Conservation (phyloP, 2,888 invertebrate species). For the Cheilosia scutellata region DNA sequence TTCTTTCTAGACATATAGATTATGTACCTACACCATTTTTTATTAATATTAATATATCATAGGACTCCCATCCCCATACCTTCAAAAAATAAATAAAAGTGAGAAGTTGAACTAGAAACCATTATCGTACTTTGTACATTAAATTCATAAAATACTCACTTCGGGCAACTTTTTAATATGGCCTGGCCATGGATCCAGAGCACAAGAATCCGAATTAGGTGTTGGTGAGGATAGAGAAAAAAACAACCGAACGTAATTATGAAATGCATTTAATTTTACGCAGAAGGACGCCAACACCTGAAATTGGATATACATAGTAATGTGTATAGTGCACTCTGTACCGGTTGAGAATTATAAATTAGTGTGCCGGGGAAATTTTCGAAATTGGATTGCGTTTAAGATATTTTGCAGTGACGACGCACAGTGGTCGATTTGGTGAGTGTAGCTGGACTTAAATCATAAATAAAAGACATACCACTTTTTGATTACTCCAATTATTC, state of each 20-base stretch:
- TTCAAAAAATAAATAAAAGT: neutral
- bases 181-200: conserved; percentile 26
- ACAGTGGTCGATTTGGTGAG: too few relatives aligned
- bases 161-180: neutral
- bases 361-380: conserved; percentile 44
- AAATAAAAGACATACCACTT: too few relatives aligned
- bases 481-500: too few relatives aligned
- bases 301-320: conserved; percentile 26
- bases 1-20: conserved; percentile 12
- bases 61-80: neutral
- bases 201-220: conserved; percentile 43
- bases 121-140: conserved; percentile 30
- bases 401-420: conserved; percentile 45
- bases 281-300: conserved; percentile 58
- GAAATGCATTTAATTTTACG: conserved; percentile 72
- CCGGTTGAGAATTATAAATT: conserved; percentile 51
- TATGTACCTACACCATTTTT: neutral
- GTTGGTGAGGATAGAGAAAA: conserved; percentile 14
- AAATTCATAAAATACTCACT: conserved; percentile 43
- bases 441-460: too few relatives aligned
- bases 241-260: conserved; percentile 59
- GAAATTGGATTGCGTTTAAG: conserved; percentile 65
- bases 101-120: conserved; percentile 17
- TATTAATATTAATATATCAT: conserved; percentile 4
- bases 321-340: neutral